Conservation (phyloP, 1,140 invertebrate genomes). For the Xylocopa sonorina region DNA sequence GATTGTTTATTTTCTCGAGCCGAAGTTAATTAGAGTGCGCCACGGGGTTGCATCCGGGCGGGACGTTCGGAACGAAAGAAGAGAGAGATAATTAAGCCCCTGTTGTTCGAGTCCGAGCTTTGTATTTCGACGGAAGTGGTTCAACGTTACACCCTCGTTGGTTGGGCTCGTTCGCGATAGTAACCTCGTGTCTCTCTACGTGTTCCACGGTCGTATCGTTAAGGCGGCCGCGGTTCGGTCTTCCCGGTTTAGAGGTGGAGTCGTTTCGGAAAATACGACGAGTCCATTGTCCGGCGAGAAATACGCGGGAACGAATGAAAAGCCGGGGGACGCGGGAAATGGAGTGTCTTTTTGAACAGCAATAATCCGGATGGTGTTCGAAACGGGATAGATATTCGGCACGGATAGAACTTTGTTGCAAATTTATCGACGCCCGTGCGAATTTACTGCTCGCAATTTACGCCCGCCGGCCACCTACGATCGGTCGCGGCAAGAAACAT, state of each 20-base stretch:
- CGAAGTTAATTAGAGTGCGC: background rate
- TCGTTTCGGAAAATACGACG: background rate
- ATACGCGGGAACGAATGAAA: background rate
- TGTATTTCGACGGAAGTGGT: no score
- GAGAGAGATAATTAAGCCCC: background rate
- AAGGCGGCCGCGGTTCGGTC: background rate
- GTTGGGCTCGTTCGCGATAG: background rate
- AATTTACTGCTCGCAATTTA: slow-evolving; percentile 54
- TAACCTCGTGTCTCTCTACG: background rate
- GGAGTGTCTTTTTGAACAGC: slow-evolving; percentile 9
- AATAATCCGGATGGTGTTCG: background rate
- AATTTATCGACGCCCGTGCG: slow-evolving; percentile 54
- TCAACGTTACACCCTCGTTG: no score
- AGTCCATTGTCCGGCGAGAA: background rate
- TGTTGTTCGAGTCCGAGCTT: background rate
- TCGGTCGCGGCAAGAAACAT: slow-evolving; percentile 56
- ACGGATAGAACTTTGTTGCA: slow-evolving; percentile 33
- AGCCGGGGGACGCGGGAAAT: slow-evolving; percentile 8
- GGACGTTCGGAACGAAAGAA: background rate
- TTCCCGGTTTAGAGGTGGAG: background rate
- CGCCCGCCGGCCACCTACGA: slow-evolving; percentile 27
- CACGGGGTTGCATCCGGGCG: no score
- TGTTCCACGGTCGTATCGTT: background rate
- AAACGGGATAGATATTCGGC: slow-evolving; percentile 28
- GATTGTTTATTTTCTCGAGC: background rate